phyloP scores from a whole-genome alignment of 2,113 vertebrate genomes.

The Podocnemis expansa region DNA sequence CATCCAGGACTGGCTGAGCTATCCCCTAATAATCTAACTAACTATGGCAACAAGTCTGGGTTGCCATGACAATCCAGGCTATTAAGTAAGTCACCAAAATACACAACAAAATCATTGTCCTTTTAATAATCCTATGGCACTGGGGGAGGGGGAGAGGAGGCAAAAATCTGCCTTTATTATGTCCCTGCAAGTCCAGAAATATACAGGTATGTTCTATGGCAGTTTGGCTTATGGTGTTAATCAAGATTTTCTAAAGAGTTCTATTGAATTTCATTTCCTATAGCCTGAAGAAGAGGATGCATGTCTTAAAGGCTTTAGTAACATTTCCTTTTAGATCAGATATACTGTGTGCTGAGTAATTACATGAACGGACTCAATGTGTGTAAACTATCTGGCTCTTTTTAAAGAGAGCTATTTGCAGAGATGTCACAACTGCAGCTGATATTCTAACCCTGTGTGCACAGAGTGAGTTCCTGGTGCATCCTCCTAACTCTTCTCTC shows the following conservation, averaged over 20 bases:
- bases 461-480: neutral
- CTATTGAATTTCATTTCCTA: neutral
- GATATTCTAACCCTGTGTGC: neutral
- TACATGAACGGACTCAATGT: neutral
- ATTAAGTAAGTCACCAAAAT: no score
- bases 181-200: neutral
- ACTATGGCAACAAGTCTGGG: no score
- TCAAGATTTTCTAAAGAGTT: neutral
- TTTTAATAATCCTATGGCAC: neutral
- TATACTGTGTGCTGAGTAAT: accelerated
- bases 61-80: no score
- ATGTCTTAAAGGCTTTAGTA: neutral
- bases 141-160: no score
- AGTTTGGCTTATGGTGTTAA: neutral
- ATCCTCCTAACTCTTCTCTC: neutral
- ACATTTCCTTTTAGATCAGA: neutral
- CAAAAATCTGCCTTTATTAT: neutral
- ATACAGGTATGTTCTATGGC: accelerated
- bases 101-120: neutral
- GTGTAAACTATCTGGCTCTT: neutral
- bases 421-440: neutral
- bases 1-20: no score
- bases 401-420: neutral
- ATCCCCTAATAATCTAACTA: no score
- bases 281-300: neutral